Conservation (phyloP, 2,113 vertebrate species). For the Eublepharis macularius region DNA sequence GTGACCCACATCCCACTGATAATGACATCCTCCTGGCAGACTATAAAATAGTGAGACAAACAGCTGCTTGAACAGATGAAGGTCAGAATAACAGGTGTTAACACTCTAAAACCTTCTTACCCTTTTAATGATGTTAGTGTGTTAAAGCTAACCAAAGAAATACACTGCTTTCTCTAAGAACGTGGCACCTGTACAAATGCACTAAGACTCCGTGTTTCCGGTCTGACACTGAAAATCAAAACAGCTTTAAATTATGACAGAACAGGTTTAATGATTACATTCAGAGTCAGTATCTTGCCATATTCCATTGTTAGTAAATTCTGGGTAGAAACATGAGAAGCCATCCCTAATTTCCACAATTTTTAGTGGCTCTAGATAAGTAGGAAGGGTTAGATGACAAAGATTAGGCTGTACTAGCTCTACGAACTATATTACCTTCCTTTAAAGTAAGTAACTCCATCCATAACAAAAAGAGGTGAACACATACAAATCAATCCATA, state of each 20-base stretch:
- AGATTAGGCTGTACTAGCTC: rapidly evolving
- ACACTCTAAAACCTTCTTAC: not conserved
- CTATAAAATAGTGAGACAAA: not conserved
- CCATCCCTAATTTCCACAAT: not conserved
- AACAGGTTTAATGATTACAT: constrained; percentile 1
- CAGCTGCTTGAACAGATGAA: not conserved
- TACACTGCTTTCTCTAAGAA: not conserved
- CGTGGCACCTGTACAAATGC: not conserved
- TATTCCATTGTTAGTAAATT: constrained; percentile 23
- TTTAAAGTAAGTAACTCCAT: constrained; percentile 2
- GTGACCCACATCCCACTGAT: not conserved
- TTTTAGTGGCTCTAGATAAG: constrained; percentile 15
- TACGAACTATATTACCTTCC: not conserved
- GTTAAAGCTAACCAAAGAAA: not conserved
- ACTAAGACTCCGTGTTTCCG: not conserved
- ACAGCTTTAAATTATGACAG: not conserved
- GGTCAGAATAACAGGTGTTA: not conserved
- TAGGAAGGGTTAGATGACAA: not conserved
- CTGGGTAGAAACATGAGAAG: constrained; percentile 22
- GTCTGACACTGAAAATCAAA: not conserved
- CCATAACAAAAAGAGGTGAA: constrained; percentile 4
- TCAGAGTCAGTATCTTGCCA: constrained; percentile 6
- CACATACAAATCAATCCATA: constrained; percentile 8
- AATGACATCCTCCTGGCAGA: not conserved
- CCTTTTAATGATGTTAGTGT: not conserved